phyloP scores from a whole-genome alignment of 2,888 invertebrate species.

The Anoplius nigerrimus region DNA sequence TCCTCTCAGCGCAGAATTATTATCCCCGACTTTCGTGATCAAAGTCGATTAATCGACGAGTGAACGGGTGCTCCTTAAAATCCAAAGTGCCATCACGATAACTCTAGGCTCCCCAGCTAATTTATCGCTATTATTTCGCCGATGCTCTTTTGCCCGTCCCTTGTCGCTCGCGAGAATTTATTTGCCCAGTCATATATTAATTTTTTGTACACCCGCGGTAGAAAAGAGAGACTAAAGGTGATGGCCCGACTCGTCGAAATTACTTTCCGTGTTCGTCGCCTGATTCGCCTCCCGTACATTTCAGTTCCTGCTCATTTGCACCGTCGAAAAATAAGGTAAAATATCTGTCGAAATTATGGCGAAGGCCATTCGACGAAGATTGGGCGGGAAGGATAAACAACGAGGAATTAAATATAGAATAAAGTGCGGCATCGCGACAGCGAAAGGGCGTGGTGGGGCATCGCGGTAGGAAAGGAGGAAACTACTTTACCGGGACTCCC shows the following conservation, averaged over 20 bases:
- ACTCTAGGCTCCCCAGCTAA: neutral
- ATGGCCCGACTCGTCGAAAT: no score
- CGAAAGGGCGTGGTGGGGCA: slow-evolving; percentile 63
- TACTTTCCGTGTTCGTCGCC: no score
- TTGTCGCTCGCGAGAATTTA: neutral
- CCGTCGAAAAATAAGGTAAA: neutral
- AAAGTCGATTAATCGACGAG: neutral
- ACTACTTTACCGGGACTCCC: slow-evolving; percentile 59
- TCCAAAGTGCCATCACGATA: no score
- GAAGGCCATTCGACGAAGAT: slow-evolving; percentile 14
- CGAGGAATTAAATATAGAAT: slow-evolving; percentile 63
- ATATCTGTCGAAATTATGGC: slow-evolving; percentile 13
- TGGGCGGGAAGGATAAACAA: slow-evolving; percentile 47
- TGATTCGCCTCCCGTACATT: no score
- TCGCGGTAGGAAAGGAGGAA: slow-evolving; percentile 43
- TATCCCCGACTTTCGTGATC: slow-evolving; percentile 35
- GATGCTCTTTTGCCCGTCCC: neutral
- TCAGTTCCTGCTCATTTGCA: no score
- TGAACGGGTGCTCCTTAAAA: slow-evolving; percentile 1
- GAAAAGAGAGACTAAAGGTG: no score
- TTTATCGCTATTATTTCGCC: neutral
- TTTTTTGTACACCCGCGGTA: no score
- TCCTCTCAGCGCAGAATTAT: slow-evolving; percentile 31
- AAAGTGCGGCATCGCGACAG: slow-evolving; percentile 55
- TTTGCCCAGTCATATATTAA: no score